Conservation (phyloP, 1,140 invertebrate species). For the Drosophila fuyamai region DNA sequence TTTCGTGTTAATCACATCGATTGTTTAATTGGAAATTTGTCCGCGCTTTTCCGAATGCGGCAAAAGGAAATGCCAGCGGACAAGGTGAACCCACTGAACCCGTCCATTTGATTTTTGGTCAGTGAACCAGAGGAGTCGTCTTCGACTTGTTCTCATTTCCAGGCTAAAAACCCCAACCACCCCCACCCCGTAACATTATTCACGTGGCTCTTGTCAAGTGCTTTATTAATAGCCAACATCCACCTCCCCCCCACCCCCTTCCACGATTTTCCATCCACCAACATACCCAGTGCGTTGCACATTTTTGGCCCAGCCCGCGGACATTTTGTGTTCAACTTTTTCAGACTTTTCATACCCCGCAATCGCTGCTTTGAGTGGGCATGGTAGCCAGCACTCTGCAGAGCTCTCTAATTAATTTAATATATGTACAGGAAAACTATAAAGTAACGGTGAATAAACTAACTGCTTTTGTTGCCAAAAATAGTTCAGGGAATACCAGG, state of each 20-base stretch:
- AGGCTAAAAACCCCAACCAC: background rate
- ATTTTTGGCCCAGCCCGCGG: conserved; percentile 38
- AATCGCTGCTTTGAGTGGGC: background rate
- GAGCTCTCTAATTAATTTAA: too few relatives aligned
- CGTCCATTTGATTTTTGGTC: background rate
- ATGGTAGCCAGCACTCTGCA: background rate
- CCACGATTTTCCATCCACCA: conserved; percentile 1
- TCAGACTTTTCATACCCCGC: conserved; percentile 5
- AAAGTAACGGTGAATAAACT: background rate
- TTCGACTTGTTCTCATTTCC: background rate
- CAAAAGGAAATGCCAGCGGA: conserved; percentile 47
- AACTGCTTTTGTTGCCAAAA: background rate
- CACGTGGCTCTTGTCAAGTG: conserved; percentile 45
- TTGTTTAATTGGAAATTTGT: conserved; percentile 76
- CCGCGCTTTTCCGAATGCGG: conserved; percentile 44
- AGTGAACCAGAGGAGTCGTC: background rate
- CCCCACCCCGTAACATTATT: conserved; percentile 16
- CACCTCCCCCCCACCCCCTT: background rate
- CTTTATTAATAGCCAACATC: conserved; percentile 52
- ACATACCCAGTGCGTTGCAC: conserved; percentile 7
- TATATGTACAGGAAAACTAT: background rate
- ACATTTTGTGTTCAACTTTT: conserved; percentile 6
- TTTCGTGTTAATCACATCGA: conserved; percentile 58
- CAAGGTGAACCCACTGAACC: conserved; percentile 39
- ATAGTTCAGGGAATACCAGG: too few relatives aligned